A percentile compares a stretch with the other conserved stretches of the same genome.
phyloP scores from a whole-genome alignment of 2,888 invertebrate species.

The Hecatera dysodea region DNA sequence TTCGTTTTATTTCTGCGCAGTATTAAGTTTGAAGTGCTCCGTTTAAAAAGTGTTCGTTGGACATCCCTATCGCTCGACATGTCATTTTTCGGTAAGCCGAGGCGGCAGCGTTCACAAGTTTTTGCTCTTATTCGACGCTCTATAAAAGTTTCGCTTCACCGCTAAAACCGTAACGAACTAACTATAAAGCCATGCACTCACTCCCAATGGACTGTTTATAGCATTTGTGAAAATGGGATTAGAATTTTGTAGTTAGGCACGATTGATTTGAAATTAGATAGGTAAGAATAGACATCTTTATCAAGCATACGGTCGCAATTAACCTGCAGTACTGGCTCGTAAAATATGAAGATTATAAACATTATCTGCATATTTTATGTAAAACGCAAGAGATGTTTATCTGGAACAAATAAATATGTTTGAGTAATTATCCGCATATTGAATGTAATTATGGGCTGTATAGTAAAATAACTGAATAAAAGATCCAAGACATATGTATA shows the following conservation, averaged over 20 bases:
- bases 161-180: constrained; percentile 57
- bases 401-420: constrained; percentile 36
- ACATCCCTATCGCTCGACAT: constrained; percentile 58
- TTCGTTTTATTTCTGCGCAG: constrained; percentile 43
- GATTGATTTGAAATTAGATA: background rate
- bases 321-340: constrained; percentile 15
- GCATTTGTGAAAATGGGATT: constrained; percentile 17
- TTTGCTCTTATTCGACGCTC: constrained; percentile 66
- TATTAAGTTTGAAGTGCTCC: constrained; percentile 46
- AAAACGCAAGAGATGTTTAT: constrained; percentile 20
- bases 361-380: constrained; percentile 40
- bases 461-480: background rate
- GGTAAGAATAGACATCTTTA: constrained; percentile 1
- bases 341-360: constrained; percentile 27
- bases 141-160: constrained; percentile 69
- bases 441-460: constrained; percentile 14
- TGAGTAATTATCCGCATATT: constrained; percentile 31
- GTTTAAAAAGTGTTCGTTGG: constrained; percentile 43
- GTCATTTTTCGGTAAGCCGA: constrained; percentile 68
- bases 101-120: constrained; percentile 59
- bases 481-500: background rate
- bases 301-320: constrained; percentile 8
- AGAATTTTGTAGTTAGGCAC: constrained; percentile 10
- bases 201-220: constrained; percentile 6
- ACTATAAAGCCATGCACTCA: constrained; percentile 55